A percentile compares a stretch with the other conserved stretches of the same genome.
Conservation (phyloP, 2,113 vertebrate genomes). For the Cheilinus undulatus region DNA sequence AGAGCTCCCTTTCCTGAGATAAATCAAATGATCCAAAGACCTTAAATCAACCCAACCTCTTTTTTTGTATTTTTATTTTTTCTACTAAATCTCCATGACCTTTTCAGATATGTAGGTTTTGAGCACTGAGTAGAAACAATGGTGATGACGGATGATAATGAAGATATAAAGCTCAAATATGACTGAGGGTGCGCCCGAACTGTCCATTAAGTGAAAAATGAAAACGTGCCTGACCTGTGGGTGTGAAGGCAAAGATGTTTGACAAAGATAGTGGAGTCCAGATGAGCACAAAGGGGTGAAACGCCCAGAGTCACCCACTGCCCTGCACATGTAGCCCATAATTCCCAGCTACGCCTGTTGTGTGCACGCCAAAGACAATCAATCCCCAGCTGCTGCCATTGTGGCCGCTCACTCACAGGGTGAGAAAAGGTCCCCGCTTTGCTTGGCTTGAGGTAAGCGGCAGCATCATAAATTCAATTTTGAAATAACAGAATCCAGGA, state of each 20-base stretch:
- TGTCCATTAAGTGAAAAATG: slow-evolving; percentile 24
- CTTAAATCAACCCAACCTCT: not conserved
- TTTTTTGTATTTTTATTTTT: too few species aligned
- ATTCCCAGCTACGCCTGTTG: slow-evolving; percentile 54
- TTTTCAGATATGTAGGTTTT: not conserved
- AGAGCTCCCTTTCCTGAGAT: too few species aligned
- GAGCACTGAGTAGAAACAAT: not conserved
- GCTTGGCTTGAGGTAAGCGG: slow-evolving; percentile 60
- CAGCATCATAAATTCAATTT: slow-evolving; percentile 67
- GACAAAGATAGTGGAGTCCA: slow-evolving; percentile 47
- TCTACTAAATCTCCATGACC: not conserved
- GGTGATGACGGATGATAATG: not conserved
- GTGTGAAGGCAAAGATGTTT: slow-evolving; percentile 49
- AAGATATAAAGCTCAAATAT: slow-evolving; percentile 8
- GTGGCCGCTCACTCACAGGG: slow-evolving; percentile 36
- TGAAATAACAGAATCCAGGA: slow-evolving; percentile 76
- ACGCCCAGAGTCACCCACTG: slow-evolving; percentile 51
- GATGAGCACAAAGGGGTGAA: slow-evolving; percentile 51
- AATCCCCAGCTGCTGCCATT: slow-evolving; percentile 32
- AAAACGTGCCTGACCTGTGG: slow-evolving; percentile 49
- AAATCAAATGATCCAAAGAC: not conserved
- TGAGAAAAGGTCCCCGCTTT: slow-evolving; percentile 63
- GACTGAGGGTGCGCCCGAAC: slow-evolving; percentile 23
- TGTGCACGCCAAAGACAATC: slow-evolving; percentile 65
- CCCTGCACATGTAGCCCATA: slow-evolving; percentile 29